Evolutionary conservation across 2,888 invertebrate genomes (phyloP).

Genomic region (Horisme vitalbata): DNA sequence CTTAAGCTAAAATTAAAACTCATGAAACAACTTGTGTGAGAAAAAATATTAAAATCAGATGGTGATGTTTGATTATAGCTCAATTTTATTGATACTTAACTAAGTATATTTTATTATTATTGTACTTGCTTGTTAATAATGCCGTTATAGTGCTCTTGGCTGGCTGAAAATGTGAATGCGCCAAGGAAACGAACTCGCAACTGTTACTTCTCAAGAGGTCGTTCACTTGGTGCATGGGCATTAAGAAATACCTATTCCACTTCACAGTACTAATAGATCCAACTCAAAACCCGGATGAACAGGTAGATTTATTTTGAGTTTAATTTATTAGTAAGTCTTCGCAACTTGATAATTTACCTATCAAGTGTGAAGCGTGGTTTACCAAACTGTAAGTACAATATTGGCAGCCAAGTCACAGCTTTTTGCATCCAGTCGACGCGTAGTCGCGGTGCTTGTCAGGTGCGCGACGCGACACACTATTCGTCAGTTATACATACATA

Average conservation of each 20-base stretch:
- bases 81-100: conserved; percentile 77
- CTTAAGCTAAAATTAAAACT: conserved; percentile 17
- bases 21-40: conserved; percentile 26
- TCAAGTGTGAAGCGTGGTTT: conserved; percentile 4
- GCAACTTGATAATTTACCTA: conserved; percentile 34
- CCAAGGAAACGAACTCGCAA: background rate
- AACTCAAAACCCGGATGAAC: conserved; percentile 4
- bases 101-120: conserved; percentile 55
- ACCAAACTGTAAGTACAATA: conserved; percentile 1
- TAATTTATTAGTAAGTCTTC: conserved; percentile 13
- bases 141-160: conserved; percentile 51
- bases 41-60: conserved; percentile 39
- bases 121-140: conserved; percentile 69
- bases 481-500: too few relatives aligned
- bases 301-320: background rate
- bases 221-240: background rate
- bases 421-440: conserved; percentile 1
- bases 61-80: conserved; percentile 69
- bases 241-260: conserved; percentile 2
- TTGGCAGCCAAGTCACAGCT: conserved; percentile 8
- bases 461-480: conserved; percentile 10
- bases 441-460: conserved; percentile 3
- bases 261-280: background rate
- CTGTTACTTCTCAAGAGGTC: background rate
- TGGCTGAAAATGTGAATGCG: conserved; percentile 30